These are phyloP conservation scores for Vandiemenella viatica DNA, from an alignment of 2,888 invertebrate species.

Conservation along the genomic window DNA sequence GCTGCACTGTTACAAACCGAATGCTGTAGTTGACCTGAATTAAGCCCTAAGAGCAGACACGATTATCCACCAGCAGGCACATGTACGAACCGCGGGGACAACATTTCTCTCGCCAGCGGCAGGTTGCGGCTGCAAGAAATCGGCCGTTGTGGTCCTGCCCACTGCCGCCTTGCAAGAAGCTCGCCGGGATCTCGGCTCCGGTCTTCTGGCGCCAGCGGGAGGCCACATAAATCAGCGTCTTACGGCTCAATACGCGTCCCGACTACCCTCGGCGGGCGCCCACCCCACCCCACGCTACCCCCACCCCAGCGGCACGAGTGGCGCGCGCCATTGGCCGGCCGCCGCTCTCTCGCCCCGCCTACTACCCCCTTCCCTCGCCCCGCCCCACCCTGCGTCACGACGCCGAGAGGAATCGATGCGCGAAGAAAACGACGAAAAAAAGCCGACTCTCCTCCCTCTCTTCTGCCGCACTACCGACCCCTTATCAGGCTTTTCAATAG, in stretches of 20 bases:
- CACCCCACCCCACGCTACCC: neutral
- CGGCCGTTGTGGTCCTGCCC: too few relatives aligned
- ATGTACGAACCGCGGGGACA: too few relatives aligned
- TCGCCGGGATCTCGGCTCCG: too few relatives aligned
- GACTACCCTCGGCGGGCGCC: neutral
- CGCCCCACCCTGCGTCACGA: neutral
- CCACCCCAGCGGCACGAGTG: neutral
- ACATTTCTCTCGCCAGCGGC: too few relatives aligned
- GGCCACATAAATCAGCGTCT: neutral
- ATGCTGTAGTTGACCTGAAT: too few relatives aligned
- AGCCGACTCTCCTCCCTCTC: neutral
- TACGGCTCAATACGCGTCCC: neutral
- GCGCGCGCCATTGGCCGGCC: neutral
- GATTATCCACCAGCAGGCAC: too few relatives aligned
- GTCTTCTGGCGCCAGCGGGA: neutral
- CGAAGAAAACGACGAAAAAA: neutral
- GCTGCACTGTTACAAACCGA: too few relatives aligned
- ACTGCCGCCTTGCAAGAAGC: too few relatives aligned
- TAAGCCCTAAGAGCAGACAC: too few relatives aligned
- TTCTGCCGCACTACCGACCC: neutral
- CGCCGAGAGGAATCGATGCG: neutral
- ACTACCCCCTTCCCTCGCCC: neutral
- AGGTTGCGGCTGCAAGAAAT: too few relatives aligned
- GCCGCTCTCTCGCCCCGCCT: neutral
- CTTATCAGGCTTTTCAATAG: conserved; percentile 7